Evolutionary conservation across 1,140 invertebrate genomes (phyloP).

Genomic region (Drosophila baimaii): DNA sequence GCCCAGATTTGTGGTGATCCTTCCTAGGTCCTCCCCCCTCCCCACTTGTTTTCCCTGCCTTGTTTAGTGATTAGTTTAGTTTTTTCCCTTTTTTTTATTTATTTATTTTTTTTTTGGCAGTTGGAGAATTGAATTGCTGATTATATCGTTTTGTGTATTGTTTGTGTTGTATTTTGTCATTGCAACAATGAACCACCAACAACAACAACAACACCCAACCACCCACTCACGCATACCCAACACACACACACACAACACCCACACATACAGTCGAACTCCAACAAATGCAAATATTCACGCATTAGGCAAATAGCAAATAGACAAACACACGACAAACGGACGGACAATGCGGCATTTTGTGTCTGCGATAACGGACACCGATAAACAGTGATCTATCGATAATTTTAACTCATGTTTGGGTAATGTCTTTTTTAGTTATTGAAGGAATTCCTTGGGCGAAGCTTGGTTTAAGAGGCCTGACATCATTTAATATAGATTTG

Average conservation of each 20-base stretch:
- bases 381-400: background rate
- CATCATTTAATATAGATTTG: no score
- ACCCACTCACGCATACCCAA: conserved; percentile 39
- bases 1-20: conserved; percentile 28
- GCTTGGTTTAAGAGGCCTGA: no score
- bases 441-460: background rate
- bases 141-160: conserved; percentile 32
- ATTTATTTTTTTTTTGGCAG: conserved; percentile 28
- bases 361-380: conserved; percentile 2
- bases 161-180: conserved; percentile 41
- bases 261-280: conserved; percentile 4
- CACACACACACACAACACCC: conserved; percentile 17
- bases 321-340: conserved; percentile 1
- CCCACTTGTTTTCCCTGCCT: background rate
- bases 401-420: background rate
- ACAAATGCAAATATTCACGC: conserved; percentile 22
- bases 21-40: background rate
- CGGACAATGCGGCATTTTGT: conserved; percentile 14
- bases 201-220: conserved; percentile 17
- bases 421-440: background rate
- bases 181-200: conserved; percentile 36
- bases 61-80: conserved; percentile 6
- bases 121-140: conserved; percentile 37
- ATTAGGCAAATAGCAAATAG: conserved; percentile 25
- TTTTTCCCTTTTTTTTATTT: conserved; percentile 7